Base-by-base conservation (phyloP, 2,888 invertebrate genomes). In the Cerceris rybyensis region DNA sequence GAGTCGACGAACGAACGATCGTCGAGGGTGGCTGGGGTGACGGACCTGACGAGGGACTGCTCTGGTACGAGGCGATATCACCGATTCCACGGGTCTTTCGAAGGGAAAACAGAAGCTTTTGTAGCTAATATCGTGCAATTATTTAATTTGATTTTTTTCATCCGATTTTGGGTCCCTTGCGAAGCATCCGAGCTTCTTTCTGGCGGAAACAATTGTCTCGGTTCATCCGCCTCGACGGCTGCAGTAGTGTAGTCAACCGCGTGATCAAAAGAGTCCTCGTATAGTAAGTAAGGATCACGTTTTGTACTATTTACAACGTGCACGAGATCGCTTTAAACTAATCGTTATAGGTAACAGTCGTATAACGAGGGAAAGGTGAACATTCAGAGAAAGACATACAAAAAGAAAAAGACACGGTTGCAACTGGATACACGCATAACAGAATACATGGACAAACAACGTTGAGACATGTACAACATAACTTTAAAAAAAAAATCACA, bases 71-170 rank as follows among this genome's bases (percentile, higher is more conserved):
- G 77, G 88, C 87, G 85, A 84, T 83, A 75, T 92, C 91, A 84
- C 90, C 89, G 73, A 86, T 85, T 78, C 91, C 92, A 81, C 92
- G 91, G 80, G 91, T 91, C 91, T 91, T 88, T 74, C 67, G 57
- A 65, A 79, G 67, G 78, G 70, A 80, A 82, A 85, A 85, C 67
- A 84, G 70, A 83, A 68, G 73, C 59, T 67, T 75, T 83, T 83
- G 70, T 80, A 83, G 75, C 69, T 57, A 70, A 71, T 66, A 58
- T 67, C 69, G 58, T 57, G 64, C 11, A 50, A 42, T 52, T 41
- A 59, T 41, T 41, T 55, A 11, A 49, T 57, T 28, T 61, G 55
- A 43, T 74, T 70, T 61, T 54, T 50, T 14, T 68, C 50, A 28
- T 54, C 61, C 54, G 42, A 50, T 43, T 46, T 41, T 16, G 16